phyloP scores from a whole-genome alignment of 2,797 vertebrate genomes.

The Nannoperca obscura region DNA sequence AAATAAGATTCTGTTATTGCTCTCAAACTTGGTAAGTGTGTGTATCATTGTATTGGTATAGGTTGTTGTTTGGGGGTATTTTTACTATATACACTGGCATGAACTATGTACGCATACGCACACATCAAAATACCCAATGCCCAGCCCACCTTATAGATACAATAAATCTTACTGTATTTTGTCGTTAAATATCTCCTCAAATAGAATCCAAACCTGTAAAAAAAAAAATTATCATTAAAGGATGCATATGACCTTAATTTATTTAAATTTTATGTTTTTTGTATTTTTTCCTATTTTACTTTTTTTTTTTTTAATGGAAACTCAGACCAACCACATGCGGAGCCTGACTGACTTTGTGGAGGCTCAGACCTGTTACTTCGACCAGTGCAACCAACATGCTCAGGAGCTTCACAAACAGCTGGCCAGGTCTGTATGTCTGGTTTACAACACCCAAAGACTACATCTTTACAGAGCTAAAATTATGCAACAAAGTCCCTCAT shows the following conservation, averaged over 20 bases:
- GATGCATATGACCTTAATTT: background rate
- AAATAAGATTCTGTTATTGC: background rate
- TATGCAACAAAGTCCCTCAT: background rate
- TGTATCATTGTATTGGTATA: background rate
- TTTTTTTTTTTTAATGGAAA: background rate
- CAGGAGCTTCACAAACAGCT: slow-evolving; percentile 94
- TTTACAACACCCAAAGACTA: background rate
- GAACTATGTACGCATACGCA: background rate
- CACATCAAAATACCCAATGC: background rate
- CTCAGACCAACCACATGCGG: slow-evolving; percentile 92
- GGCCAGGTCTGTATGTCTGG: slow-evolving; percentile 86
- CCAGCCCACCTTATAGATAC: background rate
- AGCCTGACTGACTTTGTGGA: slow-evolving; percentile 96
- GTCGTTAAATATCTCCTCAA: background rate
- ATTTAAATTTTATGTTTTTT: background rate
- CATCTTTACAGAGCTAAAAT: too few species aligned
- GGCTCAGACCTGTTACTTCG: slow-evolving; percentile 93
- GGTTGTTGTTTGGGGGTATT: background rate
- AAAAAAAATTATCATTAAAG: background rate
- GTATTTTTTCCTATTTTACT: background rate
- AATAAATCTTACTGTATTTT: background rate
- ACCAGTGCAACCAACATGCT: slow-evolving; percentile 94
- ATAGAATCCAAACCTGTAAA: background rate
- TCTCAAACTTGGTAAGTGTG: background rate
- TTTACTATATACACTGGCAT: background rate